Conservation (phyloP, 2,113 vertebrate species). For the Rafetus swinhoei region DNA sequence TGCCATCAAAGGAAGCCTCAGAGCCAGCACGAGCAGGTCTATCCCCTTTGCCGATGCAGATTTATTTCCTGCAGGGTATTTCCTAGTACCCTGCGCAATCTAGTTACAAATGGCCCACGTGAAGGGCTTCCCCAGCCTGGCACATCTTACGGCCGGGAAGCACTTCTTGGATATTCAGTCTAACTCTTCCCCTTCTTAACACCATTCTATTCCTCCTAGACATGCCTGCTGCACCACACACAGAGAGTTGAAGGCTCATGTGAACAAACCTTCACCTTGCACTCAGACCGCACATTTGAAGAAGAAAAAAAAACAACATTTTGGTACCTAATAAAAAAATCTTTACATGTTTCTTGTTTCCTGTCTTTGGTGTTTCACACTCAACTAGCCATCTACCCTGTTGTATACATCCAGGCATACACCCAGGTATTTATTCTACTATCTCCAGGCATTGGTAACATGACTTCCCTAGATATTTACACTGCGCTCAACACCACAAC, state of each 20-base stretch:
- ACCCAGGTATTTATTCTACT: background rate
- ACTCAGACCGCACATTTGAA: background rate
- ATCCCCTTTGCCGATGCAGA: background rate
- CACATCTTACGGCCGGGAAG: background rate
- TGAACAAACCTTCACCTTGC: background rate
- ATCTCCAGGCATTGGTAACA: background rate
- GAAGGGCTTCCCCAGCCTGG: background rate
- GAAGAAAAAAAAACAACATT: background rate
- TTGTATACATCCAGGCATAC: background rate
- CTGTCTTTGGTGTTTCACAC: background rate
- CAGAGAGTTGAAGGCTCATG: background rate
- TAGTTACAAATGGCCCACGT: background rate
- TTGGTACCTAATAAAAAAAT: background rate
- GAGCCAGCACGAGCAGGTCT: background rate
- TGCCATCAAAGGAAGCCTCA: background rate
- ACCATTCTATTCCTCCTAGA: background rate
- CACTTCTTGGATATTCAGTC: background rate
- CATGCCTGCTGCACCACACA: background rate
- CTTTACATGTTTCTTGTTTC: background rate
- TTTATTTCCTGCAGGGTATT: background rate
- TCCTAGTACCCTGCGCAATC: background rate
- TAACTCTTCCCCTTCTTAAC: background rate
- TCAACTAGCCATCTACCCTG: background rate
- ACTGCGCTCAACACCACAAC: background rate
- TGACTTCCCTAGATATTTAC: background rate